These are phyloP conservation scores for Menidia beryllina DNA, from an alignment of 2,113 vertebrate genomes.

Conservation along the genomic window DNA sequence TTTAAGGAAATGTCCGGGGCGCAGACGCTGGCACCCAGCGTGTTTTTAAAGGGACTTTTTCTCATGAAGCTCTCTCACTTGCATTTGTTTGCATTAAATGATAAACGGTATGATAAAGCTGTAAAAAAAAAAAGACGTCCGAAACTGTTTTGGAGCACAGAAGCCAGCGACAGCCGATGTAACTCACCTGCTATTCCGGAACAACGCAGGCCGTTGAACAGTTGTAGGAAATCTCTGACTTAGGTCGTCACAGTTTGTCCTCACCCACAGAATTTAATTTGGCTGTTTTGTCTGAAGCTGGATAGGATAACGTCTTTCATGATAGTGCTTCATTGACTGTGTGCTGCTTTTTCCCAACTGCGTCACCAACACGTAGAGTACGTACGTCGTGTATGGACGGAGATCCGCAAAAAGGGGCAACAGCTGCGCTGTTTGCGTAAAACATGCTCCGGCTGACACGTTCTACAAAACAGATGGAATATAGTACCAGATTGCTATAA, in stretches of 20 bases:
- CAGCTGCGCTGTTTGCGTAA: slow-evolving; percentile 17
- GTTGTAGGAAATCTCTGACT: neutral
- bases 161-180: slow-evolving; percentile 1
- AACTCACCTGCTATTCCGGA: slow-evolving; percentile 75
- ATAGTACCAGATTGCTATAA: no score
- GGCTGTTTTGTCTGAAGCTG: no score
- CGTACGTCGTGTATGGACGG: slow-evolving; percentile 13
- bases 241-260: no score
- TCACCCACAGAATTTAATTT: no score
- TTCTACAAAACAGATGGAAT: no score
- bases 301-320: neutral
- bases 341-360: neutral
- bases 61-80: no score
- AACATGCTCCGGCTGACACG: no score
- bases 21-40: neutral
- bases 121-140: neutral
- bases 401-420: neutral
- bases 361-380: slow-evolving; percentile 24
- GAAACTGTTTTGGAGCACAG: neutral
- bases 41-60: no score
- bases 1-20: no score
- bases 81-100: neutral
- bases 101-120: neutral
- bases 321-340: no score
- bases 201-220: slow-evolving; percentile 4